Evolutionary conservation across 2,797 vertebrate genomes (phyloP), one percentile per base, ranked within the genome.

Genomic region (Lindbergichthys nudifrons): DNA sequence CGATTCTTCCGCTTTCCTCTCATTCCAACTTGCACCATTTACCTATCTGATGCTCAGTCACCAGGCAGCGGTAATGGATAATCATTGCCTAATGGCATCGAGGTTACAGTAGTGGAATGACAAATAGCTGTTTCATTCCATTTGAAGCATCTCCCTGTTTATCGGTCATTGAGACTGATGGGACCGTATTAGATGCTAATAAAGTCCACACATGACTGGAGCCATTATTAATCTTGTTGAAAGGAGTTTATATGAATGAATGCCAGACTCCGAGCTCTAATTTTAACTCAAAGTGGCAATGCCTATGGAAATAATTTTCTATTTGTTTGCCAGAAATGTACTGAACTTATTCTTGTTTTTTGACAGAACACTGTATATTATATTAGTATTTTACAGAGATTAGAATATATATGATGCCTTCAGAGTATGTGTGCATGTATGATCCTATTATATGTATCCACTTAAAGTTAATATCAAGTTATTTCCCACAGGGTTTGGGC

Each of bases 131-230:
- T 81, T 84, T 89, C 68, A 71, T 88, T 88, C 76, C 73, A 77
- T 82, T 71, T 79, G 85, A 84, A 87, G 87, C 72, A 63, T 83
- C 88, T 88, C 75, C 54, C 66, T 89, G 90, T 92, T 89, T 89
- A 92, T 90, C 66, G 77, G 86, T 85, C 89, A 91, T 89, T 91
- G 87, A 92, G 91, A 92, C 83, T 76, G 90, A 93, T 92, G 87
- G 89, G 77, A 79, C 56, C 32, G 52, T 83, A 91, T 90, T 90
- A 88, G 79, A 88, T 88, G 85, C 87, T 88, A 90, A 92, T 89
- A 89, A 90, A 90, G 86, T 90, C 81, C 87, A 92, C 89, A 87
- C 87, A 90, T 89, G 92, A 92, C 85, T 90, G 91, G 81, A 75
- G 78, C 81, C 70, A 82, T 84, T 90, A 91, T 91, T 89, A 89